phyloP scores from a whole-genome alignment of 2,797 vertebrate genomes.

The Poecilia velifera region DNA sequence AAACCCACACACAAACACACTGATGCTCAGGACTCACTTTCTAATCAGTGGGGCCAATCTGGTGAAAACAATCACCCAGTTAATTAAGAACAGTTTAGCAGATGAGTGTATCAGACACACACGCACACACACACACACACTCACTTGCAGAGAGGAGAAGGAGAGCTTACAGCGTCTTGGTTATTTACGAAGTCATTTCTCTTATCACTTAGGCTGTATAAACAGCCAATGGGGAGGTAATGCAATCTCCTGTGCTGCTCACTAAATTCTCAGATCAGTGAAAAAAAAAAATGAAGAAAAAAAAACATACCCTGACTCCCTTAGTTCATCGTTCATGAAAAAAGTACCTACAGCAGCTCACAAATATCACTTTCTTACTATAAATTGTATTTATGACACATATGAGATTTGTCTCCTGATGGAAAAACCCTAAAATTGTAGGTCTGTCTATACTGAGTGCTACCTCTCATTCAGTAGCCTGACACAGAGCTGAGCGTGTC shows the following conservation, averaged over 20 bases:
- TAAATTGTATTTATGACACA: conserved; percentile 35
- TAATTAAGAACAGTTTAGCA: conserved; percentile 80
- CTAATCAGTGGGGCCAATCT: conserved; percentile 77
- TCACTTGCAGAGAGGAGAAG: conserved; percentile 16
- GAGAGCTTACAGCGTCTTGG: conserved; percentile 64
- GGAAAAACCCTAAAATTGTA: conserved; percentile 30
- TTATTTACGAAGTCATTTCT: conserved; percentile 81
- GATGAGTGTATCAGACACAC: conserved; percentile 66
- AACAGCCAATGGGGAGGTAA: conserved; percentile 79
- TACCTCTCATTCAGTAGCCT: conserved; percentile 37
- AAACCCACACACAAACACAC: conserved; percentile 17
- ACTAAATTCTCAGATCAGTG: conserved; percentile 62
- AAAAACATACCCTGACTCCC: conserved; percentile 13
- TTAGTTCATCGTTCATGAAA: conserved; percentile 56
- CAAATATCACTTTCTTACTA: conserved; percentile 15
- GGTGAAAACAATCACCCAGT: conserved; percentile 77
- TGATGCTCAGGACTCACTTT: conserved; percentile 42
- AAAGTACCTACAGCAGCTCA: conserved; percentile 26
- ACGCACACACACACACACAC: conserved; percentile 42
- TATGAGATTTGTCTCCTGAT: conserved; percentile 12
- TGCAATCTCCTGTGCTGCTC: conserved; percentile 70
- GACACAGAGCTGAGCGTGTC: conserved; percentile 41
- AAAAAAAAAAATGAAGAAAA: conserved; percentile 3
- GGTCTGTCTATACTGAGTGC: conserved; percentile 24
- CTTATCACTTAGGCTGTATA: conserved; percentile 79